Percentiles rank a stretch among this genome's conserved stretches.
Conservation (phyloP, 2,113 vertebrate species). For the Pimephales promelas region DNA sequence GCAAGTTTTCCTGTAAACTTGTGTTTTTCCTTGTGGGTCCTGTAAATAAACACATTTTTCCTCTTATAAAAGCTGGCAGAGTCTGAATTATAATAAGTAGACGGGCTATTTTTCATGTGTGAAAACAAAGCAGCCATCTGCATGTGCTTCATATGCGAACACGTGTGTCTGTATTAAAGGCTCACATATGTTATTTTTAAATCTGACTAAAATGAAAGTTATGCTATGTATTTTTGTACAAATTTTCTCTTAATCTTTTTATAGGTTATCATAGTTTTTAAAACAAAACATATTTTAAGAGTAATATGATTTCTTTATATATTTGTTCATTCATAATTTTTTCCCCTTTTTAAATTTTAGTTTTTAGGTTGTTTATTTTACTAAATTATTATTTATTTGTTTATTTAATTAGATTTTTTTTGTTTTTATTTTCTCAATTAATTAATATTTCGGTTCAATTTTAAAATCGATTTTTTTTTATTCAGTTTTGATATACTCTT, state of each 20-base stretch:
- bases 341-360: background rate
- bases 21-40: conserved; percentile 5
- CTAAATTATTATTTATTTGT: background rate
- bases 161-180: background rate
- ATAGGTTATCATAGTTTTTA: background rate
- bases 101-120: conserved; percentile 31
- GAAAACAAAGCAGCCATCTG: background rate
- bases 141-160: background rate
- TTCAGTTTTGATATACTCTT: background rate
- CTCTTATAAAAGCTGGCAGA: conserved; percentile 15
- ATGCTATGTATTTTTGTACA: background rate
- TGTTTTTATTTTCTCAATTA: no score
- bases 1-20: conserved; percentile 32
- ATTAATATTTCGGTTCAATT: no score
- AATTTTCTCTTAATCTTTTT: background rate
- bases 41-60: conserved; percentile 44
- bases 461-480: background rate
- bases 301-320: background rate
- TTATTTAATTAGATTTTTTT: no score
- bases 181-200: background rate
- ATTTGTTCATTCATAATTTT: background rate
- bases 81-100: conserved; percentile 36
- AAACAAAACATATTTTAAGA: background rate
- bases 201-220: no score
- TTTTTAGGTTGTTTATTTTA: background rate